Base-by-base conservation (phyloP, 2,797 vertebrate genomes). In the Delichon dasypus region DNA sequence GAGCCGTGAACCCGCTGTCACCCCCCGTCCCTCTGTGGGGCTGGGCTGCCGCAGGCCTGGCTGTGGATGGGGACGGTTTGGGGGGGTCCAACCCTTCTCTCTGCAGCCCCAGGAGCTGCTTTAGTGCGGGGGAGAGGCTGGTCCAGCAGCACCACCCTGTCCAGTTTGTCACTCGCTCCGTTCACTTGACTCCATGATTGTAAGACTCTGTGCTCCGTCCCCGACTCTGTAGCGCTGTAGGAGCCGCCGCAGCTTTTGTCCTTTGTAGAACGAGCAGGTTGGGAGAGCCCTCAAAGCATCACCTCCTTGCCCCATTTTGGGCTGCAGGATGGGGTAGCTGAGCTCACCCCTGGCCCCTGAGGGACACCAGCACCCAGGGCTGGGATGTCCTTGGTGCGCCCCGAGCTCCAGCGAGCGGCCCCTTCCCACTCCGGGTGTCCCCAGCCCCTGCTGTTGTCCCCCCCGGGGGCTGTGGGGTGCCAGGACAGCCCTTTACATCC, bases 171-270 rank as follows among this genome's bases (percentile, higher is more conserved):
- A 32, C 32, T 93, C 78, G 42, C 93, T 90, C 75, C 15, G 47
- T 77, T 94, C 73, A 74, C 65, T 11, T 54, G 78, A 93, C 91
- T 86, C 93, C 34, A 27, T 86, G 89, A 30, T 88, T 91, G 85
- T 95, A 93, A 84, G 89, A 74, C 78, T 58, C 92, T 72, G 81
- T 87, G 83, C 94, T 54, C 77, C 84, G 79, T 90, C 93, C 68
- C 67, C 9, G 23, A 89, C 82, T 76, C 75, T 70, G 68, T 82
- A 71, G 87, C 64, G 32, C 68, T 62, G 16, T 55, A 30, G 75
- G 76, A 92, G 70, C 45, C 30, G 5, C 84, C 29, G 54, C 32
- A 20, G 60, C 53, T 87, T 51, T 22, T 85, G 72, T 70, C 85
- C 92, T 84, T 44, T 84, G 70, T 84, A 55, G 68, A 93, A 61